Base-by-base conservation (phyloP, 2,888 invertebrate genomes). In the Mythimna vitellina region DNA sequence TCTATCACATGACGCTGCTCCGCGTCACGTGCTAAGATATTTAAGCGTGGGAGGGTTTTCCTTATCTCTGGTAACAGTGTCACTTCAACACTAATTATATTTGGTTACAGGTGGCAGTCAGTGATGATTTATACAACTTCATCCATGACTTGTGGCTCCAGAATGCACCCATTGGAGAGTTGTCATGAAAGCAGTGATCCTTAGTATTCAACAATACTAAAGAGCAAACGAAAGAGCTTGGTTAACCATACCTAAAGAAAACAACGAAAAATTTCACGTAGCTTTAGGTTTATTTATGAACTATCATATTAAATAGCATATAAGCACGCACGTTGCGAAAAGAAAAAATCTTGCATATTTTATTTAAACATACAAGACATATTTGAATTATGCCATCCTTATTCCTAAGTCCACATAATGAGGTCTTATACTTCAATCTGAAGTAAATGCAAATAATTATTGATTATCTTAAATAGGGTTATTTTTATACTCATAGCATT, bases 81-180 rank as follows among this genome's bases (percentile, higher is more conserved):
- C 35, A 67, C 17, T 14, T 20, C 0, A 42, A 25, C 56, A 32
- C n/a, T 46, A 25, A 9, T 8, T 17, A 32, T 1, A 12, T 70
- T 61, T 82, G 25, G 53, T 89, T 95, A 38, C 93, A 98, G 98
- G 98, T 98, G 79, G 97, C 99, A 14, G 99, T 99, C 6, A 99
- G 99, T 88, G 99, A 99, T 93, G 97, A 98, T 84, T 97, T 99
- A 69, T 99, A 99, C 96, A 98, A 97, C 86, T 99, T 99, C 92
- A 98, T 99, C 84, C 99, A 99, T 90, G 98, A 99, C 89, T 95
- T 99, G 91, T 99, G 99, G 99, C 97, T 99, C 54, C 98, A 99
- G 92, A 99, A 99, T 94, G 99, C 99, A 38, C 99, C 99, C 0
- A 99, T 99, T 87, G 99, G 99, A 64, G 99, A 99, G 93, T 96